Evolutionary conservation across 2,888 invertebrate species (phyloP).

Genomic region (Lysandra bellargus): DNA sequence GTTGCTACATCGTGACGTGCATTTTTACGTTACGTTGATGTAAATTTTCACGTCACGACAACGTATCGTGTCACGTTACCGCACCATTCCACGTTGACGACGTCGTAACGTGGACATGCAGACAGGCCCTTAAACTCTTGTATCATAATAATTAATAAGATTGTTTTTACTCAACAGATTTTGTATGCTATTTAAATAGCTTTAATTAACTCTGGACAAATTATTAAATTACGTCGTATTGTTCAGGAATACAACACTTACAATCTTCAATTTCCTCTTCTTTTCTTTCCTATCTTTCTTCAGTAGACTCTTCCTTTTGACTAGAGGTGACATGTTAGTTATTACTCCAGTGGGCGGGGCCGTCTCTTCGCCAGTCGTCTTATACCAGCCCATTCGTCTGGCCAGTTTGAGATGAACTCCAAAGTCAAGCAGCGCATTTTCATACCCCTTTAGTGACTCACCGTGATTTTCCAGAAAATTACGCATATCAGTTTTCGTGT

Average conservation of each 20-base stretch:
- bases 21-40: no score
- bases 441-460: constrained; percentile 51
- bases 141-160: no score
- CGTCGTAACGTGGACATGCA: no score
- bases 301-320: constrained; percentile 55
- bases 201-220: no score
- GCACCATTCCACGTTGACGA: no score
- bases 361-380: constrained; percentile 47
- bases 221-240: no score
- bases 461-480: constrained; percentile 55
- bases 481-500: constrained; percentile 71
- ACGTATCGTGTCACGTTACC: no score
- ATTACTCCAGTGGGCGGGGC: constrained; percentile 48
- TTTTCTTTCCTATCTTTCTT: constrained; percentile 41
- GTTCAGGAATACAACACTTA: background rate
- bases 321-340: constrained; percentile 53
- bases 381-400: constrained; percentile 69
- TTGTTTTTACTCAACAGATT: no score
- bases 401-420: constrained; percentile 71
- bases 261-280: constrained; percentile 33
- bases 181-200: no score
- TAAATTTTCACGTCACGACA: no score
- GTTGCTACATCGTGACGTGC: no score
- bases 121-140: no score
- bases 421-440: constrained; percentile 64